These are phyloP conservation scores for Ips nitidus DNA, from an alignment of 1,140 invertebrate species.

Conservation along the genomic window DNA sequence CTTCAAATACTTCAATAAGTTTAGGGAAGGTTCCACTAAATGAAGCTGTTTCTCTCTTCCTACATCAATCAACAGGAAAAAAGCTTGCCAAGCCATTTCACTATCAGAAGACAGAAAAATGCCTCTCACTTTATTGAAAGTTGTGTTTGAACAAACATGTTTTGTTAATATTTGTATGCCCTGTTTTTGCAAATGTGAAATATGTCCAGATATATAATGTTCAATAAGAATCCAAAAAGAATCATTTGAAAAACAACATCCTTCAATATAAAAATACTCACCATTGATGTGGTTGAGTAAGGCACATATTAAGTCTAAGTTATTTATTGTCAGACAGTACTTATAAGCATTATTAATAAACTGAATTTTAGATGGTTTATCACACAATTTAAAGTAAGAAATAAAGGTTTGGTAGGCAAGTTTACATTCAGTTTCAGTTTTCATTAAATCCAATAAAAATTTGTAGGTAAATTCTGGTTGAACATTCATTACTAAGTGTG, in stretches of 20 bases:
- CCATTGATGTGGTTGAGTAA: slow-evolving; percentile 4
- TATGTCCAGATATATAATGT: slow-evolving; percentile 2
- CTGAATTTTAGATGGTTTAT: slow-evolving; percentile 4
- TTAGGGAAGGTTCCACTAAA: slow-evolving; percentile 44
- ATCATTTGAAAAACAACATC: slow-evolving; percentile 11
- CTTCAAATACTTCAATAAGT: slow-evolving; percentile 41
- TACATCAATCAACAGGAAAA: slow-evolving; percentile 48
- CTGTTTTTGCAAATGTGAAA: slow-evolving; percentile 30
- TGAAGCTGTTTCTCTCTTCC: slow-evolving; percentile 49
- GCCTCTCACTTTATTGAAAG: slow-evolving; percentile 20
- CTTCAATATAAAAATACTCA: slow-evolving; percentile 1
- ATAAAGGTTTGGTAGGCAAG: slow-evolving; percentile 16
- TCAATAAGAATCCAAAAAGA: slow-evolving; percentile 19
- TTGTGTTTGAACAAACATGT: slow-evolving; percentile 10
- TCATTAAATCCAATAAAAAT: no score
- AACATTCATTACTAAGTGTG: no score
- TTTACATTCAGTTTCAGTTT: no score
- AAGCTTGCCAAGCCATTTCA: slow-evolving; percentile 43
- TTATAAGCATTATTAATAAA: slow-evolving; percentile 16
- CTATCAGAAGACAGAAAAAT: slow-evolving; percentile 22
- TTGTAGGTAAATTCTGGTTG: no score
- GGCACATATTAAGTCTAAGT: slow-evolving; percentile 30
- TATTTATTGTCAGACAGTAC: slow-evolving; percentile 11
- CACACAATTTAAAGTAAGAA: slow-evolving; percentile 8
- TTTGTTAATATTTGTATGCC: slow-evolving; percentile 24